Conservation (phyloP, 2,888 invertebrate genomes). For the Callimorpha dominula region DNA sequence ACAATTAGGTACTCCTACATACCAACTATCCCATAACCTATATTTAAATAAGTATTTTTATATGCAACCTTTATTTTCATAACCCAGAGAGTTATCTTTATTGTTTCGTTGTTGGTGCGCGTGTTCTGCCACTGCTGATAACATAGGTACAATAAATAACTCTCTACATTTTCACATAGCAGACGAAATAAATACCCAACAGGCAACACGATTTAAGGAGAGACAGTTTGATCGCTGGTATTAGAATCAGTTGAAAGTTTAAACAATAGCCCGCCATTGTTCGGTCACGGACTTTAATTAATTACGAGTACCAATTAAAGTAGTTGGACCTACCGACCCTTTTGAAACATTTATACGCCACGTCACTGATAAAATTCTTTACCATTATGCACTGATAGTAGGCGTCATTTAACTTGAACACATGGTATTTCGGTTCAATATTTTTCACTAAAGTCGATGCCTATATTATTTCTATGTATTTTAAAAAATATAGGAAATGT, state of each 20-base stretch:
- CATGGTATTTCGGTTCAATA: not conserved
- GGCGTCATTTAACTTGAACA: not conserved
- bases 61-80: slow-evolving; percentile 48
- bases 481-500: too few species aligned
- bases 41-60: slow-evolving; percentile 26
- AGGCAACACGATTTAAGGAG: slow-evolving; percentile 30
- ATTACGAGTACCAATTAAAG: slow-evolving; percentile 67
- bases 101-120: slow-evolving; percentile 51
- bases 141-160: slow-evolving; percentile 48
- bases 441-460: too few species aligned
- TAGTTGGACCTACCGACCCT: slow-evolving; percentile 42
- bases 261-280: slow-evolving; percentile 55
- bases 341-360: slow-evolving; percentile 40
- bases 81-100: slow-evolving; percentile 56
- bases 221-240: slow-evolving; percentile 26
- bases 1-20: not conserved
- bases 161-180: slow-evolving; percentile 34
- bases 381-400: slow-evolving; percentile 29
- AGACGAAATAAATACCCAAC: slow-evolving; percentile 30
- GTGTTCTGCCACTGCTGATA: slow-evolving; percentile 53
- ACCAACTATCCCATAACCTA: not conserved
- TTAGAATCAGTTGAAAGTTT: slow-evolving; percentile 41
- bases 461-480: too few species aligned
- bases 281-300: slow-evolving; percentile 70
- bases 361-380: slow-evolving; percentile 35